A percentile compares a stretch with the other conserved stretches of the same genome.
phyloP scores from a whole-genome alignment of 2,797 vertebrate genomes.

The Chelonia mydas region DNA sequence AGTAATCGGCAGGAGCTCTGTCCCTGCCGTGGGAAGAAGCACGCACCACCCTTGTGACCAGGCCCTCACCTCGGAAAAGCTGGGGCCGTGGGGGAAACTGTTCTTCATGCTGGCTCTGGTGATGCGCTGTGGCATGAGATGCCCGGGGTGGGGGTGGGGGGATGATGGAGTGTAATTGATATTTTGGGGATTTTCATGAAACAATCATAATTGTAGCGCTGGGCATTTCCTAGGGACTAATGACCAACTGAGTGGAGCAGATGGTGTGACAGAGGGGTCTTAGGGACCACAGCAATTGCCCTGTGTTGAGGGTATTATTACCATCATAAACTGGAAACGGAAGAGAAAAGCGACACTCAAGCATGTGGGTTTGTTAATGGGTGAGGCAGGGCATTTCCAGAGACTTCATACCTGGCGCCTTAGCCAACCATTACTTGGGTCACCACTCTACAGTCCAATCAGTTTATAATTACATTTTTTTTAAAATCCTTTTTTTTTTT shows the following conservation, averaged over 20 bases:
- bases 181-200: neutral
- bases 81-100: neutral
- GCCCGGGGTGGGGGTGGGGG: no score
- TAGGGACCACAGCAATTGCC: neutral
- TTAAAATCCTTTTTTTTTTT: neutral
- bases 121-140: neutral
- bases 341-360: neutral
- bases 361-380: neutral
- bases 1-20: neutral
- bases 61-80: neutral
- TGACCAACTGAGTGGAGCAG: neutral
- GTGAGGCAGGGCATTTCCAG: neutral
- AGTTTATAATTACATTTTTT: neutral
- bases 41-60: neutral
- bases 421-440: accelerated
- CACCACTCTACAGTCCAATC: accelerated
- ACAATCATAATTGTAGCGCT: neutral
- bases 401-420: neutral
- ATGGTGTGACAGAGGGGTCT: neutral
- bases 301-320: neutral
- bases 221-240: neutral
- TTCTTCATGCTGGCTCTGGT: neutral
- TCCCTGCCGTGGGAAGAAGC: neutral
- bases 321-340: neutral
- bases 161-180: neutral